phyloP scores from a whole-genome alignment of 2,113 vertebrate species.

The Rattus rattus region DNA sequence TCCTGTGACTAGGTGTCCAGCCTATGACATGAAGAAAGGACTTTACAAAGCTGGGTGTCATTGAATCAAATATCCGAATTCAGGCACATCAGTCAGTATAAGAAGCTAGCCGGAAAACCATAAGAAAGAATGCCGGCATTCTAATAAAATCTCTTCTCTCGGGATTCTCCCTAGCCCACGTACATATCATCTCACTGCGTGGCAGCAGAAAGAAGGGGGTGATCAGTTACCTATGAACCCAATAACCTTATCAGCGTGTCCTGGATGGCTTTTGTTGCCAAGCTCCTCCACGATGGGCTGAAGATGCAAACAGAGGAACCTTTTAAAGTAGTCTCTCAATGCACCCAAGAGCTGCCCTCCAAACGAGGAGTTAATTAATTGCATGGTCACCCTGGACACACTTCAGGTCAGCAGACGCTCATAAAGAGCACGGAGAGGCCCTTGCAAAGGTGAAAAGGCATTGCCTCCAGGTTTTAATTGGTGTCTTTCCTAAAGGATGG shows the following conservation, averaged over 20 bases:
- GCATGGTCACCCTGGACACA: neutral
- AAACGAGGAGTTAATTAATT: neutral
- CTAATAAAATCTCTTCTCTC: neutral
- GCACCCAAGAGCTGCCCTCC: neutral
- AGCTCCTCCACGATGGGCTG: too few species aligned
- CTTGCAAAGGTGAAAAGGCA: neutral
- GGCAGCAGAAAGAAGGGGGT: fast-evolving
- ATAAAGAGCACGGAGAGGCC: neutral
- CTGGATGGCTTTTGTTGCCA: neutral
- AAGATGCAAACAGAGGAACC: neutral
- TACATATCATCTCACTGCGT: fast-evolving
- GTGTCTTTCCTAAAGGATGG: neutral
- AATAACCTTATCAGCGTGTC: neutral
- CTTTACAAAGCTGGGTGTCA: neutral
- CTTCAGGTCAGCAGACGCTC: too few species aligned
- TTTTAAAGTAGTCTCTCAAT: neutral
- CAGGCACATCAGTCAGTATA: fast-evolving
- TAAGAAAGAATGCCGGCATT: neutral
- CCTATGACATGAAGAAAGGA: neutral
- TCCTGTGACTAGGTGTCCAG: fast-evolving
- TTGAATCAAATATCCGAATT: too few species aligned
- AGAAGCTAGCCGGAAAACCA: neutral
- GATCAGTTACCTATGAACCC: neutral
- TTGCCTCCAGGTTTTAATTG: neutral
- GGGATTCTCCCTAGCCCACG: neutral